Evolutionary conservation across 1,140 invertebrate genomes (phyloP).

Genomic region (Octopus bimaculoides): DNA sequence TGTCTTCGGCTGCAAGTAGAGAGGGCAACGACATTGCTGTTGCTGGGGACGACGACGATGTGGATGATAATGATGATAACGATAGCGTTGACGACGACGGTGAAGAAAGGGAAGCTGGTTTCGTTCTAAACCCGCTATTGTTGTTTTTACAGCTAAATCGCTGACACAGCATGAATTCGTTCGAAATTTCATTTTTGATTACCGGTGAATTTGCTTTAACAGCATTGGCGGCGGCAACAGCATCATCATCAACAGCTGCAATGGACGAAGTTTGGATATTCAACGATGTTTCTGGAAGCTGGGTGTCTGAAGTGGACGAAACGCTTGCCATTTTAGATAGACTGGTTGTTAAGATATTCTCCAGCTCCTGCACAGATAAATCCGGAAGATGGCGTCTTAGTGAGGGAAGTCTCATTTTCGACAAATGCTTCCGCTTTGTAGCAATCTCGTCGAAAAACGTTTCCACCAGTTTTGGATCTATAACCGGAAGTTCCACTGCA

Average conservation of each 20-base stretch:
- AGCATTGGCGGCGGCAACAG: background rate
- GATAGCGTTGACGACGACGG: background rate
- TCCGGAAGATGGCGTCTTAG: slow-evolving; percentile 4
- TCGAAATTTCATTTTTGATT: too few relatives aligned
- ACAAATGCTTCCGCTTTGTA: background rate
- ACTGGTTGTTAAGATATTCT: background rate
- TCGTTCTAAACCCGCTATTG: too few relatives aligned
- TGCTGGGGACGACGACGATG: background rate
- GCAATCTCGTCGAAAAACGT: slow-evolving; percentile 44
- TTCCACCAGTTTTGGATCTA: slow-evolving; percentile 45
- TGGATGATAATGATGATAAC: background rate
- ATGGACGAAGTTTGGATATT: background rate
- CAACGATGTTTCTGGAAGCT: background rate
- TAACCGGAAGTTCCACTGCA: slow-evolving; percentile 42
- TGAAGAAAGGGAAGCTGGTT: background rate
- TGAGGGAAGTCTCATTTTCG: background rate
- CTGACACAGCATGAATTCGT: too few relatives aligned
- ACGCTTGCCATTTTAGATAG: background rate
- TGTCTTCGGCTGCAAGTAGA: background rate
- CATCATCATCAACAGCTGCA: background rate
- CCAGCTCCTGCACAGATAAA: background rate
- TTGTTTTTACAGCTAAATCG: too few relatives aligned
- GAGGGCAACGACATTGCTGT: background rate
- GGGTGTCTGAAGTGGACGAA: background rate
- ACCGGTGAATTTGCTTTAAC: too few relatives aligned